Evolutionary conservation across 2,888 invertebrate genomes (phyloP), one percentile per base, ranked within the genome.

Genomic region (Automeris io): DNA sequence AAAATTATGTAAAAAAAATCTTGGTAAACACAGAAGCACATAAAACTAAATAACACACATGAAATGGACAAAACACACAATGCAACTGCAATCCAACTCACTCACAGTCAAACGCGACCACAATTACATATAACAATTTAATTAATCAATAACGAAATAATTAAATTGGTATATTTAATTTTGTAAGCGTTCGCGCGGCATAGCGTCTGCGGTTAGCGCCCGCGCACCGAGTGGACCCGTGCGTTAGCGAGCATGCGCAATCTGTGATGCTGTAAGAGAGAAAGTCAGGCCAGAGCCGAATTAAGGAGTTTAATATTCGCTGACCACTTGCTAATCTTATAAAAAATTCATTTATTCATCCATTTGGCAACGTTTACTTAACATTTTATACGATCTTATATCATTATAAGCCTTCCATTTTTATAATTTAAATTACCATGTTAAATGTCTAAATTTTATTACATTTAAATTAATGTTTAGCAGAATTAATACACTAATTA

Each of bases 211-310:
- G 49, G 43, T 42, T 37, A 46, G 67, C 67, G 69, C 63, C 52
- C 43, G 70, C 71, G 69, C 66, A 52, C 57, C 45, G 47, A 53
- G 49, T 54, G 52, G 51, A 54, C 66, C 55, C 71, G 63, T 70
- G 70, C 67, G 66, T 56, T 66, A 69, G 66, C 71, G 54, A 56
- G 51, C 61, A 49, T 61, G 67, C 70, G 70, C 75, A 70, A 70
- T 57, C 56, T 54, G 49, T 58, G 73, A 73, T 81, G 85, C 76
- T 76, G 82, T 79, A 82, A 85, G 49, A 81, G 85, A 66, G 85
- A 85, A 85, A 85, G 85, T 81, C 66, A 39, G 42, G 42, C 41
- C 70, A 72, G 77, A 60, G 61, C 63, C 71, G 75, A 47, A 68
- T 26, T 37, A 16, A 5, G 18, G 23, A 6, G 18, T 18, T 25